Evolutionary conservation across 2,797 vertebrate species (phyloP), one percentile per base, ranked within the genome.

Genomic region (Naso thynnoides): DNA sequence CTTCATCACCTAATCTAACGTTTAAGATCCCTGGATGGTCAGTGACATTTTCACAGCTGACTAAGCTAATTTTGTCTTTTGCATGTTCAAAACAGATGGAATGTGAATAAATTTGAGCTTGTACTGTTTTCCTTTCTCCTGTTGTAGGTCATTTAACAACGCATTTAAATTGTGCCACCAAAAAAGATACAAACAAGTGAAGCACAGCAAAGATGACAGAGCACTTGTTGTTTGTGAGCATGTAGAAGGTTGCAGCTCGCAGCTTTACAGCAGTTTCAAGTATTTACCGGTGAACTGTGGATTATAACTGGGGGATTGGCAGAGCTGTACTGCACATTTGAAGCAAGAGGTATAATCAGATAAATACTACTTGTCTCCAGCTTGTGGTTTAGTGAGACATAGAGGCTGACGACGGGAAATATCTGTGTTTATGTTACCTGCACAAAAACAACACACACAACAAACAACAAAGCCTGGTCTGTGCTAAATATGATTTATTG

Each of bases 331-430:
- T 29, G 36, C 53, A 67, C 67, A 48, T 52, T 10, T 39, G 29
- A 67, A 59, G 19, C 33, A 49, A 72, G 48, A 52, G 59, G 70
- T 75, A 83, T 86, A 78, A 82, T 57, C 57, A 60, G 55, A 70
- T 70, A 59, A 88, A 70, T 73, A 26, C 70, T 14, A 24, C 23
- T 58, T 29, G 58, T 54, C 64, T 69, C 61, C 60, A 68, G 70
- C 63, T 57, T n/a, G 50, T 70, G 50, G 21, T 64, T 79, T 55
- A 27, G 49, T 73, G 50, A 62, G 65, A 76, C 42, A 54, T 11
- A 36, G 26, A 5, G 2, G 29, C 39, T 41, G 36, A 45, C n/a
- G 50, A 62, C 62, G 57, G 49, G n/a, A 54, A 63, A 39, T 45
- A 72, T 62, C 50, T 58, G 48, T 16, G 59, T 67, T 62, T 44